Percentiles rank a stretch among this genome's conserved stretches.
Evolutionary conservation across 2,113 vertebrate genomes (phyloP).

Genomic region (Serilophus lunatus): DNA sequence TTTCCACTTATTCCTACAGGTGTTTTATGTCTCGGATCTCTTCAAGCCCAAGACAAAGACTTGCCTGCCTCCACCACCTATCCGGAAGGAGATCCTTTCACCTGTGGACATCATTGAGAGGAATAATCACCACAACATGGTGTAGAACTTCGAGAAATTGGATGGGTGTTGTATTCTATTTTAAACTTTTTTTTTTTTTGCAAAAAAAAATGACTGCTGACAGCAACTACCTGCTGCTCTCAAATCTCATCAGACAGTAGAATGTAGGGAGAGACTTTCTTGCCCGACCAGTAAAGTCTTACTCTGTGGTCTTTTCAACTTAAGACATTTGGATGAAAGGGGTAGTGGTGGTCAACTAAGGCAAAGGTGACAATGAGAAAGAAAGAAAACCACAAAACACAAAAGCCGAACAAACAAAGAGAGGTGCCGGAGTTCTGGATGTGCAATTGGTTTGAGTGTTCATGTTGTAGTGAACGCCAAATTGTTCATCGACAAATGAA

Average conservation of each 20-base stretch:
- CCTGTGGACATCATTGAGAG: conserved; percentile 94
- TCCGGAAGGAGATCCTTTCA: conserved; percentile 93
- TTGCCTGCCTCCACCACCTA: conserved; percentile 83
- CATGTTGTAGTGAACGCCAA: conserved; percentile 79
- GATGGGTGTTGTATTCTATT: conserved; percentile 32
- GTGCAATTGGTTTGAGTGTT: conserved; percentile 77
- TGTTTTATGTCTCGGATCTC: conserved; percentile 94
- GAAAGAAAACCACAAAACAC: conserved; percentile 3
- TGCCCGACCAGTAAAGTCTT: conserved; percentile 75
- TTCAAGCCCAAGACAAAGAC: conserved; percentile 86
- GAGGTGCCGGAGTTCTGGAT: conserved; percentile 70
- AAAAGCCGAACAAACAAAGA: conserved; percentile 36
- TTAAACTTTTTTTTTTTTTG: background rate
- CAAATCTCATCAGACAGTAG: conserved; percentile 98
- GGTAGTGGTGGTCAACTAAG: conserved; percentile 65
- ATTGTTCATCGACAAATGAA: conserved; percentile 68
- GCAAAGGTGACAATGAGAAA: conserved; percentile 64
- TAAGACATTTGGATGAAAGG: conserved; percentile 68
- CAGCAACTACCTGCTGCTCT: conserved; percentile 85
- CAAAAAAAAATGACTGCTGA: conserved; percentile 77
- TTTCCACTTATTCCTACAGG: conserved; percentile 71
- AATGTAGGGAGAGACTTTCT: conserved; percentile 96
- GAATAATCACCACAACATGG: conserved; percentile 97
- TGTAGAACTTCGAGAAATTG: conserved; percentile 61
- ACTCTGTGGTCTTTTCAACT: conserved; percentile 76